A percentile compares a stretch with the other conserved stretches of the same genome.
phyloP scores from a whole-genome alignment of 2,797 vertebrate species.

The Nothura maculosa region DNA sequence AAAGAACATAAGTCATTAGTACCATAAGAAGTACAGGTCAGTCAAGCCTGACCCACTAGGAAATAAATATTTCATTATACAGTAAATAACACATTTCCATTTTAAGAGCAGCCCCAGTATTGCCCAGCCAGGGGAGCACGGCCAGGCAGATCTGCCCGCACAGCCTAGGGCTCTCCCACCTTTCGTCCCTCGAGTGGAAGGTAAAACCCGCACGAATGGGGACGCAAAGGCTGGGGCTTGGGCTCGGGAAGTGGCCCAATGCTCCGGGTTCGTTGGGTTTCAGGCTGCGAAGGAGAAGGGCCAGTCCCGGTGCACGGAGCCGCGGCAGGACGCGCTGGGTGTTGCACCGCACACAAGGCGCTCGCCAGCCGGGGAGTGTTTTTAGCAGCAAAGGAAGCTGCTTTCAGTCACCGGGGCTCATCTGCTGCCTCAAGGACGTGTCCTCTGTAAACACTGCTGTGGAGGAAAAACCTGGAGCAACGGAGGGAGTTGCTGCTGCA shows the following conservation, averaged over 20 bases:
- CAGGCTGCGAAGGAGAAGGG: not conserved
- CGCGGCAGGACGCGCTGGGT: not conserved
- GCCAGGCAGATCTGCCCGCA: not conserved
- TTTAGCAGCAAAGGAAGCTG: not conserved
- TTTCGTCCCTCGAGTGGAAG: not conserved
- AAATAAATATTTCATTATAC: constrained; percentile 26
- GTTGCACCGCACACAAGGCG: no score
- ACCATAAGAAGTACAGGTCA: not conserved
- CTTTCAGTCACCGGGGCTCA: not conserved
- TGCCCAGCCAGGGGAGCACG: not conserved
- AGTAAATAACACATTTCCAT: constrained; percentile 32
- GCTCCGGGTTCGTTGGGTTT: not conserved
- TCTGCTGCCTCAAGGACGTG: not conserved
- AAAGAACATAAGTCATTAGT: not conserved
- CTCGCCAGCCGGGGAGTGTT: rapidly evolving
- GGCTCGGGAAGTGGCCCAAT: not conserved
- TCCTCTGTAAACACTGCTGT: not conserved
- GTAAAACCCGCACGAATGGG: not conserved
- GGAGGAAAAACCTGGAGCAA: not conserved
- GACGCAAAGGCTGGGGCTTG: not conserved
- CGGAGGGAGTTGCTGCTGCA: rapidly evolving
- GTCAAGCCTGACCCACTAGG: not conserved
- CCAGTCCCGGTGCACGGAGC: no score
- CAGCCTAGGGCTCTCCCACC: rapidly evolving
- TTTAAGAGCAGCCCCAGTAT: not conserved